Evolutionary conservation across 2,888 invertebrate genomes (phyloP).

Genomic region (Sialis lutaria): DNA sequence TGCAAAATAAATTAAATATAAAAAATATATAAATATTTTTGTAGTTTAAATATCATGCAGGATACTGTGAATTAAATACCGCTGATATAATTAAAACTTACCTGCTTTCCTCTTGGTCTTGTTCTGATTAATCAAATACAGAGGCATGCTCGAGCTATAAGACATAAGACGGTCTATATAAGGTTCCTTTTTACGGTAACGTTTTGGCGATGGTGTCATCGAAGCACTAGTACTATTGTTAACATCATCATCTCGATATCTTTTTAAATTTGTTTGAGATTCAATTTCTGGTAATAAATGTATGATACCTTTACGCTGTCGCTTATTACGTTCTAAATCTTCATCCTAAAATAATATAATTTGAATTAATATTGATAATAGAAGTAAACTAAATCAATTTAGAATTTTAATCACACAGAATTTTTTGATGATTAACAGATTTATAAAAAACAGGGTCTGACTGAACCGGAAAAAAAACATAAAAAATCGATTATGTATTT

Average conservation of each 20-base stretch:
- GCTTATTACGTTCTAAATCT: constrained; percentile 7
- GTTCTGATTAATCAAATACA: neutral
- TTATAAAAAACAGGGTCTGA: no score
- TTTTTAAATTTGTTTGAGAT: neutral
- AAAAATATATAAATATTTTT: no score
- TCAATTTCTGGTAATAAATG: no score
- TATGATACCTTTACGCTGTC: neutral
- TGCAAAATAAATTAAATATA: no score
- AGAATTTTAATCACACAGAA: no score
- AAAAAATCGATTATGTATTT: no score
- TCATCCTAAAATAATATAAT: constrained; percentile 7
- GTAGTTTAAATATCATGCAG: no score
- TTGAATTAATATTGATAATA: neutral
- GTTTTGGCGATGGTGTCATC: neutral
- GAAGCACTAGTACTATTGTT: neutral
- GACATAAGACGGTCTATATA: neutral
- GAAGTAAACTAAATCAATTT: no score
- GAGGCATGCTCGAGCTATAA: neutral
- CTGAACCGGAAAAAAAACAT: no score
- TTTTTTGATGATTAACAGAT: no score
- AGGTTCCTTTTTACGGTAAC: neutral
- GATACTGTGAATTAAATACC: no score
- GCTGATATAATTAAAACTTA: neutral
- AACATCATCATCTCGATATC: neutral
- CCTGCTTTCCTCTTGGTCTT: constrained; percentile 5